Evolutionary conservation across 2,113 vertebrate genomes (phyloP).

Genomic region (Falco punctatus): DNA sequence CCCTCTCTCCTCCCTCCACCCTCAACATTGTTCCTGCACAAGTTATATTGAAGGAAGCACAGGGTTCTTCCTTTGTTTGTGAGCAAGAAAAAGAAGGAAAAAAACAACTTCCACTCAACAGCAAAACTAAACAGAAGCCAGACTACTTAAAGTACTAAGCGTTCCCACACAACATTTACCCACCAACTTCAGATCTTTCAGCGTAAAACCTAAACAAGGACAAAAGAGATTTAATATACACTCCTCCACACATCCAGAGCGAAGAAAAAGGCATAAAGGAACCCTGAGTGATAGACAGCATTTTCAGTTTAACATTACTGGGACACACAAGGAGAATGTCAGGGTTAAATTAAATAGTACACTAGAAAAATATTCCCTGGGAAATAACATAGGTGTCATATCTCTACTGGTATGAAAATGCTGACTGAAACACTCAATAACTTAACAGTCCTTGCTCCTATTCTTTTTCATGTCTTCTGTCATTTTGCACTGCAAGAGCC

Average conservation of each 20-base stretch:
- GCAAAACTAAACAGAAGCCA: constrained; percentile 66
- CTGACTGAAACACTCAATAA: neutral
- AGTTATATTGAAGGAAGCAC: constrained; percentile 65
- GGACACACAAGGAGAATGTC: constrained; percentile 44
- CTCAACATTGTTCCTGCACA: constrained; percentile 34
- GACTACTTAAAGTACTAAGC: constrained; percentile 60
- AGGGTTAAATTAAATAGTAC: constrained; percentile 49
- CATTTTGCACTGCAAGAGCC: neutral
- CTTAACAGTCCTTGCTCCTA: neutral
- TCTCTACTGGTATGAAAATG: neutral
- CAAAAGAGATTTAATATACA: constrained; percentile 46
- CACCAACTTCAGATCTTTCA: constrained; percentile 74
- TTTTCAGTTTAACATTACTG: neutral
- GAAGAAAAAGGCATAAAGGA: constrained; percentile 7
- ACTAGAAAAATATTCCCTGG: neutral
- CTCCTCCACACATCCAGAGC: neutral
- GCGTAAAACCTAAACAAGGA: constrained; percentile 44
- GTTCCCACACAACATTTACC: constrained; percentile 73
- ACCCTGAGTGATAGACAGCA: neutral
- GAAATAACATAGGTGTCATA: neutral
- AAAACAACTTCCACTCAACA: constrained; percentile 58
- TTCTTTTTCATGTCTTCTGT: neutral
- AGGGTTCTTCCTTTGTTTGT: constrained; percentile 77
- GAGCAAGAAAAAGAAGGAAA: constrained; percentile 55
- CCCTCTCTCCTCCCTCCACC: constrained; percentile 20